Percentiles rank a stretch among this genome's conserved stretches.
phyloP scores from a whole-genome alignment of 2,888 invertebrate species.

The Sarcophaga rosellei region DNA sequence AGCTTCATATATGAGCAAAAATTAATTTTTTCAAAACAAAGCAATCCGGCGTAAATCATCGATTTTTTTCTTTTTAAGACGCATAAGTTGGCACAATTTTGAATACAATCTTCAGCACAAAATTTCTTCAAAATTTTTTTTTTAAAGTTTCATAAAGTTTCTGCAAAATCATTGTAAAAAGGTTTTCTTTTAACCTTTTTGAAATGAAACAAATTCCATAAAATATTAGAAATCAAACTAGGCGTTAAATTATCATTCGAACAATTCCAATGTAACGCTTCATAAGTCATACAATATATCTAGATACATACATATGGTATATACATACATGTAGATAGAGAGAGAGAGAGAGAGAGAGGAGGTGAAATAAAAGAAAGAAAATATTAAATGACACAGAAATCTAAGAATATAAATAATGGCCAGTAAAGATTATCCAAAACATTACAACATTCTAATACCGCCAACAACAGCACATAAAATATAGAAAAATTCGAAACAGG shows the following conservation, averaged over 20 bases:
- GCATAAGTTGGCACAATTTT: too few species aligned
- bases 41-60: too few species aligned
- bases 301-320: neutral
- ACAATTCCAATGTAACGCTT: conserved; percentile 36
- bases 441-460: conserved; percentile 3
- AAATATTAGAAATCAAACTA: conserved; percentile 23
- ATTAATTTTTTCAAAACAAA: too few species aligned
- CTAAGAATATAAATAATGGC: neutral
- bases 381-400: neutral
- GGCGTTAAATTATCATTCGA: conserved; percentile 46
- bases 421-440: conserved; percentile 16
- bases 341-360: neutral
- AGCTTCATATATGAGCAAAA: too few species aligned
- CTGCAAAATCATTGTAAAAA: too few species aligned
- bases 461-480: neutral
- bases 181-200: neutral
- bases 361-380: neutral
- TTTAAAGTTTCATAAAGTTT: too few species aligned
- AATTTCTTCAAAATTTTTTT: too few species aligned
- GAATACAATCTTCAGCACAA: too few species aligned
- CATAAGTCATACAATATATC: conserved; percentile 39
- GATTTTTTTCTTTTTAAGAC: too few species aligned
- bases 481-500: neutral
- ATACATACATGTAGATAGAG: neutral
- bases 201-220: neutral